Conservation (phyloP, 2,797 vertebrate species). For the Acanthornis magna region DNA sequence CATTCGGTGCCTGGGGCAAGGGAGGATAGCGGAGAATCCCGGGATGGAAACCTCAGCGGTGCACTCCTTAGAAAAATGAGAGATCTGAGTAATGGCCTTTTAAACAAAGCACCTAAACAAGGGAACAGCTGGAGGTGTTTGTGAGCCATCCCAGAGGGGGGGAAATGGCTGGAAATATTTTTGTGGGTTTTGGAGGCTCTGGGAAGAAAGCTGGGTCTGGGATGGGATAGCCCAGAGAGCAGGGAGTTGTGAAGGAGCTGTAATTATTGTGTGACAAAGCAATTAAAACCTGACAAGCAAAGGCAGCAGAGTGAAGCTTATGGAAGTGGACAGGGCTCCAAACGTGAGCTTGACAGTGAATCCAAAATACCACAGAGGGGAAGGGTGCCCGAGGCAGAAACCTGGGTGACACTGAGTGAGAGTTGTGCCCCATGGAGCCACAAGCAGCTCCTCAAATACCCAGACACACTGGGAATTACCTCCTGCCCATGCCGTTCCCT, state of each 20-base stretch:
- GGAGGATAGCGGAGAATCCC: background rate
- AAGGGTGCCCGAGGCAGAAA: background rate
- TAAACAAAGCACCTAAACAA: background rate
- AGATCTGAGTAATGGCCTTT: background rate
- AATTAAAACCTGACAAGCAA: conserved; percentile 14
- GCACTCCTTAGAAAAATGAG: background rate
- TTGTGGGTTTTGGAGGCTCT: background rate
- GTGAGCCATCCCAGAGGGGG: background rate
- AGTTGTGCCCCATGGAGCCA: background rate
- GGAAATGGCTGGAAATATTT: background rate
- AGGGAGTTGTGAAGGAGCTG: background rate
- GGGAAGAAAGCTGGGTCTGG: background rate
- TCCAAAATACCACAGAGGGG: rapidly evolving
- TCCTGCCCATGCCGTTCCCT: background rate
- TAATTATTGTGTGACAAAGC: conserved; percentile 16
- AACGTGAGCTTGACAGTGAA: background rate
- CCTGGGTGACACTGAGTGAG: background rate
- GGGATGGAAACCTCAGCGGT: background rate
- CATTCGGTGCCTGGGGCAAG: background rate
- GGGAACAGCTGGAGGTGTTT: background rate
- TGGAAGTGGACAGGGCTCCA: background rate
- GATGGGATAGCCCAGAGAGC: background rate
- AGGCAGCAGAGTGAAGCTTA: background rate
- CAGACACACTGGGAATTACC: background rate
- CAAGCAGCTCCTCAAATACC: rapidly evolving